These are phyloP conservation scores for Halcyon smyrnensis DNA, from an alignment of 2,797 vertebrate species.

Conservation along the genomic window DNA sequence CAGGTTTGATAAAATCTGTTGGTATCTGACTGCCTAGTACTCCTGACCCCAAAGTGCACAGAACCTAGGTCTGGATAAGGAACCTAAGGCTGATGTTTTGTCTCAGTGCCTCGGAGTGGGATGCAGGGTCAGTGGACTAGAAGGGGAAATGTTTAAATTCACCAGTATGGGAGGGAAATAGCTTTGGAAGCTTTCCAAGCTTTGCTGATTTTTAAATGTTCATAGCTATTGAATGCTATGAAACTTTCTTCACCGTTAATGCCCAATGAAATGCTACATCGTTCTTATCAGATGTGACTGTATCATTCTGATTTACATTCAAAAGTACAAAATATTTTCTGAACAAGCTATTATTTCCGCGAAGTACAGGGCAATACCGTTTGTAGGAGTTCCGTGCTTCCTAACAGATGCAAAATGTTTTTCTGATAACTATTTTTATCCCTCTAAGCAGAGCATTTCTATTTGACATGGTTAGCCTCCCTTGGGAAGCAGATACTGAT, in stretches of 20 bases:
- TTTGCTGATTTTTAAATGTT: neutral
- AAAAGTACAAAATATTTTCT: neutral
- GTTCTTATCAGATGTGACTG: neutral
- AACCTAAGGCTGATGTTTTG: neutral
- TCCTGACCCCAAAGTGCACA: neutral
- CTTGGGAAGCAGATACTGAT: conserved; percentile 9
- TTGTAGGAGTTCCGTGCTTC: neutral
- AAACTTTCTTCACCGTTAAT: neutral
- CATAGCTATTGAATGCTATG: neutral
- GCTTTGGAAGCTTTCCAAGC: neutral
- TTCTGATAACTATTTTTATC: neutral
- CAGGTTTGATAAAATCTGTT: neutral
- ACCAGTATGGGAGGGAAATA: neutral
- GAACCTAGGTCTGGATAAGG: neutral
- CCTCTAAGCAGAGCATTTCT: neutral
- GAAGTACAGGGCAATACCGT: fast-evolving
- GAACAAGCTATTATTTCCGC: neutral
- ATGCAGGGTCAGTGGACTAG: neutral
- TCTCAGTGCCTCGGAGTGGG: neutral
- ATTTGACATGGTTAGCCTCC: neutral
- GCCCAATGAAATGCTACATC: neutral
- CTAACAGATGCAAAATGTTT: neutral
- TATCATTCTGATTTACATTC: neutral
- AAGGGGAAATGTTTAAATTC: neutral
- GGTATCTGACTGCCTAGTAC: neutral